phyloP scores from a whole-genome alignment of 2,797 vertebrate species.

The Sebastiscus albofasciatus region DNA sequence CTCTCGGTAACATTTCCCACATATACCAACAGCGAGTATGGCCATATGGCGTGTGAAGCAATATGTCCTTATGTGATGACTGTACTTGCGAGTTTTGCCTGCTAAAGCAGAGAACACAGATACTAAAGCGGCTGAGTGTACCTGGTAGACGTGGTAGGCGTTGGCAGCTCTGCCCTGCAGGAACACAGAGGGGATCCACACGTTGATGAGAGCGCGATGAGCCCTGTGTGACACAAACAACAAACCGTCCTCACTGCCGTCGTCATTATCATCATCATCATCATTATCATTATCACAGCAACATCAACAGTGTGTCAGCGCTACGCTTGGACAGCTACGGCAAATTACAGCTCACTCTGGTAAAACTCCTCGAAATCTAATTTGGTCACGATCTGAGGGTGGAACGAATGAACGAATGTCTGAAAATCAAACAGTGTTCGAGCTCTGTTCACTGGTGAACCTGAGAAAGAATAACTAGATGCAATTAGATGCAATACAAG shows the following conservation, averaged over 20 bases:
- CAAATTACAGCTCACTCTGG: slow-evolving; percentile 31
- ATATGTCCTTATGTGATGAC: neutral
- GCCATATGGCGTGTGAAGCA: too few species aligned
- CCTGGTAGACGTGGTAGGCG: slow-evolving; percentile 98
- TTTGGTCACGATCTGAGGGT: neutral
- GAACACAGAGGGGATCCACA: slow-evolving; percentile 99
- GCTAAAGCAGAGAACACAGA: neutral
- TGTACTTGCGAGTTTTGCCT: neutral
- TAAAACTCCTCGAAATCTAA: slow-evolving; percentile 22
- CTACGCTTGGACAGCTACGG: neutral
- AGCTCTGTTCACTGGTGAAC: neutral
- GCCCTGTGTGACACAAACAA: slow-evolving; percentile 83
- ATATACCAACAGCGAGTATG: neutral
- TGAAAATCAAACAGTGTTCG: slow-evolving; percentile 5
- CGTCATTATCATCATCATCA: slow-evolving; percentile 22
- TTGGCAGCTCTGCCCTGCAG: slow-evolving; percentile 94
- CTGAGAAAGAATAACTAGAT: neutral
- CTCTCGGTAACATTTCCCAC: neutral
- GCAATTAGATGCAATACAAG: neutral
- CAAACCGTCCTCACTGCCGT: slow-evolving; percentile 28
- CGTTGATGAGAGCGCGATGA: slow-evolving; percentile 97
- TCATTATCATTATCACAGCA: slow-evolving; percentile 29
- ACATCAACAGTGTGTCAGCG: slow-evolving; percentile 28
- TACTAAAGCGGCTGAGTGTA: slow-evolving; percentile 48
- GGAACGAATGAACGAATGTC: neutral